phyloP scores from a whole-genome alignment of 2,888 invertebrate genomes.

The Nasonia oneida region DNA sequence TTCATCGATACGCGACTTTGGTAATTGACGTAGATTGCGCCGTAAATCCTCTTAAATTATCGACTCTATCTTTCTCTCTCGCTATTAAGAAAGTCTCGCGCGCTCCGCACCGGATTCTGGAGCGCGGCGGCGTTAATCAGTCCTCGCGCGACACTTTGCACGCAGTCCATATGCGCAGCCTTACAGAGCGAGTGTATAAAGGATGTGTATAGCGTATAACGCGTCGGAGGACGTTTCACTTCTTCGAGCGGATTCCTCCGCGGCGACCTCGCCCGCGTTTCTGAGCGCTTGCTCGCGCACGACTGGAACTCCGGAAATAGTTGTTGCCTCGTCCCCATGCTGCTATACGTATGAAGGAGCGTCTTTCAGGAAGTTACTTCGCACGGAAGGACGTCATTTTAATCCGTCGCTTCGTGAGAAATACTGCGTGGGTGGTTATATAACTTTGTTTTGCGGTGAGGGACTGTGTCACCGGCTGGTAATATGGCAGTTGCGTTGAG shows the following conservation, averaged over 20 bases:
- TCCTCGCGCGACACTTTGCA: neutral
- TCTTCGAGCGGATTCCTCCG: slow-evolving; percentile 49
- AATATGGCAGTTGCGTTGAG: neutral
- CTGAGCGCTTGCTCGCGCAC: too few species aligned
- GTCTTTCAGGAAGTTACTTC: slow-evolving; percentile 50
- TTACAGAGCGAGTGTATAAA: neutral
- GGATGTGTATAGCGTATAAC: neutral
- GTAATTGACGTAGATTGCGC: slow-evolving; percentile 63
- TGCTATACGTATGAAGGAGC: slow-evolving; percentile 55
- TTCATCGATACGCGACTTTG: slow-evolving; percentile 39
- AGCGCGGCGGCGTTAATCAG: slow-evolving; percentile 54
- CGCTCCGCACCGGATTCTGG: slow-evolving; percentile 40
- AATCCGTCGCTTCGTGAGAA: slow-evolving; percentile 72
- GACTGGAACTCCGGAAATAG: slow-evolving; percentile 68
- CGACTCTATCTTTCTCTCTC: slow-evolving; percentile 49
- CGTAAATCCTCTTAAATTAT: slow-evolving; percentile 63
- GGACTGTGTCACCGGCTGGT: neutral
- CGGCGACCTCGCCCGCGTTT: too few species aligned
- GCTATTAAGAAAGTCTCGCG: slow-evolving; percentile 35
- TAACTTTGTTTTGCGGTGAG: neutral
- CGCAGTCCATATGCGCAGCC: neutral
- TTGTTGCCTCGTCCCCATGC: slow-evolving; percentile 58
- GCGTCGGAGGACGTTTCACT: slow-evolving; percentile 44
- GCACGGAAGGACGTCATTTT: slow-evolving; percentile 71
- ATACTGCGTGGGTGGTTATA: neutral